These are phyloP conservation scores for Drosophila neocordata DNA, from an alignment of 1,140 invertebrate species.

Conservation along the genomic window DNA sequence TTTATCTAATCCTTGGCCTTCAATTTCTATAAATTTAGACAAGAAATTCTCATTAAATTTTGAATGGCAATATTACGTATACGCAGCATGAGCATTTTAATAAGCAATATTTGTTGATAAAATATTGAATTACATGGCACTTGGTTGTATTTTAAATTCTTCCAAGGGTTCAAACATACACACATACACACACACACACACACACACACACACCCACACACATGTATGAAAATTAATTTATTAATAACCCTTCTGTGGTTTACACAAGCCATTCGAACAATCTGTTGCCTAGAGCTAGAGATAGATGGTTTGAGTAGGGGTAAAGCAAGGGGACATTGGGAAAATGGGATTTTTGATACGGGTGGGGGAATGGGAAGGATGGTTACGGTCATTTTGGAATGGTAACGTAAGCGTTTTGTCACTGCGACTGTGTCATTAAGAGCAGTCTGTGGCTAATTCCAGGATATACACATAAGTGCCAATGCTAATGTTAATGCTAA, in stretches of 20 bases:
- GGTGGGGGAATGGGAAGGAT: too few species aligned
- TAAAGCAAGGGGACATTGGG: too few species aligned
- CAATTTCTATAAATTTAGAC: constrained; percentile 28
- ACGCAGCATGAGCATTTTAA: constrained; percentile 21
- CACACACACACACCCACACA: constrained; percentile 16
- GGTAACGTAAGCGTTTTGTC: constrained; percentile 50
- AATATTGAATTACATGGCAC: constrained; percentile 51
- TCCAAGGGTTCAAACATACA: constrained; percentile 13
- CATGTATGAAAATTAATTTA: constrained; percentile 67
- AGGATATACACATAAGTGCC: constrained; percentile 51
- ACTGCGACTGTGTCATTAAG: constrained; percentile 53
- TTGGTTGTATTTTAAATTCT: constrained; percentile 37
- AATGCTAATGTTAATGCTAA: constrained; percentile 62
- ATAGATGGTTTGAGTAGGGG: too few species aligned
- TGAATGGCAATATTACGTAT: constrained; percentile 32
- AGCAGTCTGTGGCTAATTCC: constrained; percentile 59
- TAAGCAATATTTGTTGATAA: constrained; percentile 26
- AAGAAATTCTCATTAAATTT: constrained; percentile 38
- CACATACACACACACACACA: constrained; percentile 5
- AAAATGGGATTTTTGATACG: too few species aligned
- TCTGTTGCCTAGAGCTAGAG: constrained; percentile 26
- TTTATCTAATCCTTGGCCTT: constrained; percentile 10
- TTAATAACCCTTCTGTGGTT: constrained; percentile 68
- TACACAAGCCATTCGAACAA: constrained; percentile 36
- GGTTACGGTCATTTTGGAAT: constrained; percentile 30